Evolutionary conservation across 1,140 invertebrate genomes (phyloP), one percentile per base, ranked within the genome.

Genomic region (Mylabris phalerata): DNA sequence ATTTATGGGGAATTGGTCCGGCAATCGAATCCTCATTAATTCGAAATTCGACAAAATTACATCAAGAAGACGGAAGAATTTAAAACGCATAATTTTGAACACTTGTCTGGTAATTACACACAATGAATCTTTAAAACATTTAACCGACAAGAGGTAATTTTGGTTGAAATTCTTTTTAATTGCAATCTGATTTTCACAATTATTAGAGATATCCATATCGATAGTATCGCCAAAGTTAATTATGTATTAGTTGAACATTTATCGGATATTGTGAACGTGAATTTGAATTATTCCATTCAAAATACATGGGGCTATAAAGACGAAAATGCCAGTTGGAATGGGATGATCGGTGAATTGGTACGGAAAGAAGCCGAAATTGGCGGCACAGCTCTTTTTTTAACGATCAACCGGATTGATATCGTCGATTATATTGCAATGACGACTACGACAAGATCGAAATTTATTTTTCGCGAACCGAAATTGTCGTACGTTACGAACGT

Each of bases 401-500:
- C 79, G 0, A 60, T 68, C n/a, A 79, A 84, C 62, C 75, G 84
- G 2, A 68, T 84, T 27, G 74, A 77, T 0, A 68, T 82, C 4
- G 76, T 85, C 1, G 78, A 84, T 61, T 85, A 84, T 62, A 76
- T 85, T 26, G 75, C 81, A 3, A 78, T 83, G 63, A 79, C 82
- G 13, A 80, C 82, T 4, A 78, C 78, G 3, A 84, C 82, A 0
- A 62, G 80, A 40, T 80, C 80, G 0, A 79, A 79, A 59, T 86
- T 86, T 67, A 77, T 86, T 9, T 86, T 86, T 64, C 77, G 80
- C 32, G 78, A 81, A 69, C 84, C 84, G 4, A 81, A 85, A 62
- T 66, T 86, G n/a, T 85, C 83, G 0, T 84, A 80, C 59, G 78
- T 84, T 24, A 80, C 77, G 48, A 85, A 86, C 65, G 76, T 86